phyloP scores from a whole-genome alignment of 2,888 invertebrate species.

The Azorinus chamasolen region DNA sequence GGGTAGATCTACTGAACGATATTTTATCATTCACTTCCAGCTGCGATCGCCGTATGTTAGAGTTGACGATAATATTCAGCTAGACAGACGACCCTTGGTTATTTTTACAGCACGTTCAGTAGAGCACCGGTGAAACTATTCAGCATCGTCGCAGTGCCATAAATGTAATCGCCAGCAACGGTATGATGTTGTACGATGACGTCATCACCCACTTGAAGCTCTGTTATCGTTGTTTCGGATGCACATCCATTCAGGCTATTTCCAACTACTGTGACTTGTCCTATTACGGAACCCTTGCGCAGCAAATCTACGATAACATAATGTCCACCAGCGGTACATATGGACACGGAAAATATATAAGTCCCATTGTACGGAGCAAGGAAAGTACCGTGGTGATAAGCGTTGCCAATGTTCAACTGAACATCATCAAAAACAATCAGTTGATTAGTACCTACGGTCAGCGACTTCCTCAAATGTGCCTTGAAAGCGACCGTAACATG shows the following conservation, averaged over 20 bases:
- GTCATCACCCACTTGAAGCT: constrained; percentile 25
- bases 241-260: constrained; percentile 25
- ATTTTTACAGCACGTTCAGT: not conserved
- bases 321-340: constrained; percentile 20
- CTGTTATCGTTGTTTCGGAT: constrained; percentile 27
- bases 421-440: constrained; percentile 40
- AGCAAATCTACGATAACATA: constrained; percentile 32
- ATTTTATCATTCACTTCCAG: no score
- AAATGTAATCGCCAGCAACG: constrained; percentile 13
- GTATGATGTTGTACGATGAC: constrained; percentile 19
- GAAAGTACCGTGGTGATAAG: constrained; percentile 19
- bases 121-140: constrained; percentile 39
- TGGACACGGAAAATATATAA: constrained; percentile 35
- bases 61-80: no score
- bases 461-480: constrained; percentile 13
- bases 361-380: constrained; percentile 29
- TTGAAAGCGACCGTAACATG: constrained; percentile 22
- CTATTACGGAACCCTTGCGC: constrained; percentile 18
- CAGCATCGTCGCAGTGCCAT: not conserved
- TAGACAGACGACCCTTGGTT: no score
- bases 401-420: constrained; percentile 28
- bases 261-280: constrained; percentile 31
- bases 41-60: no score
- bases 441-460: constrained; percentile 18
- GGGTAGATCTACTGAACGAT: no score